Evolutionary conservation across 35 echinoderm and acorn worm genomes (phyloP).

Genomic region (Ophioderma brevispina): DNA sequence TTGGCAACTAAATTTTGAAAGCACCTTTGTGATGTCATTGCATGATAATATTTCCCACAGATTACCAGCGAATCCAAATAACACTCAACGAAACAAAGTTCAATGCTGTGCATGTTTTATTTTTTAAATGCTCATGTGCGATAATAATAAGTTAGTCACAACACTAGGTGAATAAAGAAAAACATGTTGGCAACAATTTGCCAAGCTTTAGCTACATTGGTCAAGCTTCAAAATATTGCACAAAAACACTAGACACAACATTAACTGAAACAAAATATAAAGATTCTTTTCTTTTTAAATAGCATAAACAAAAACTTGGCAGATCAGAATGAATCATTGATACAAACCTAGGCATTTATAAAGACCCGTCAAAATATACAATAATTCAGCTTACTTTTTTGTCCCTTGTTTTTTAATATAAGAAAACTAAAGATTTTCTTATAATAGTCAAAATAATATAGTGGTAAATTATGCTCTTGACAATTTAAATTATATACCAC

Average conservation of each 20-base stretch:
- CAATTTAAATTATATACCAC: not conserved
- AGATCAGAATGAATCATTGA: too few species aligned
- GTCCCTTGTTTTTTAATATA: too few species aligned
- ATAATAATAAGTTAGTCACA: too few species aligned
- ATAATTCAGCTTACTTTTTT: not conserved
- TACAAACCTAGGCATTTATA: not conserved
- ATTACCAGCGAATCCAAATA: too few species aligned
- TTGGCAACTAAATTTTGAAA: too few species aligned
- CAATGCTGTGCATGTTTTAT: too few species aligned
- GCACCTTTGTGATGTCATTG: too few species aligned
- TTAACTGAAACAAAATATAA: not conserved
- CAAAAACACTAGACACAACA: not conserved
- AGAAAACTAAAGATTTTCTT: not conserved
- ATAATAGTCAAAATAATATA: not conserved
- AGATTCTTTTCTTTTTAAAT: not conserved
- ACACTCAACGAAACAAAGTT: too few species aligned
- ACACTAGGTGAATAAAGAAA: too few species aligned
- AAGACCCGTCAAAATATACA: not conserved
- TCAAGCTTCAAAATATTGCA: not conserved
- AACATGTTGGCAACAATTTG: not conserved
- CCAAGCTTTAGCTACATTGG: not conserved
- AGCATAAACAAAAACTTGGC: not conserved
- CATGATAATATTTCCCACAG: too few species aligned
- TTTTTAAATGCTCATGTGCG: too few species aligned
- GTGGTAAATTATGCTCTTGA: not conserved